Evolutionary conservation across 92 coral and sea anemone species (phyloP).

Genomic region (Bergia puertoricense): DNA sequence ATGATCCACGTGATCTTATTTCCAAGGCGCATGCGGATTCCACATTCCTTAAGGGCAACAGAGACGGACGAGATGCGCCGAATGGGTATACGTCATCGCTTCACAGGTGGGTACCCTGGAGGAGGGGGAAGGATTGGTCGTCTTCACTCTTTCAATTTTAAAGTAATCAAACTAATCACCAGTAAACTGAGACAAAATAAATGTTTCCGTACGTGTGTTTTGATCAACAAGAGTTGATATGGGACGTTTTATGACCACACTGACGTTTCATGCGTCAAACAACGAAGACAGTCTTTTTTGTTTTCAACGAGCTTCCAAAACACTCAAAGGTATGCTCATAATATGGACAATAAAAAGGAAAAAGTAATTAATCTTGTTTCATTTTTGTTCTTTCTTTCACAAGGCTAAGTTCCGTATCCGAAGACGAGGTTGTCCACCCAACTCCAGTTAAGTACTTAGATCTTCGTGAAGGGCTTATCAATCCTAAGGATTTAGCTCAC

Average conservation of each 20-base stretch:
- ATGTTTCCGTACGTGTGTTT: no score
- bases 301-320: no score
- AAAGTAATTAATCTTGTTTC: no score
- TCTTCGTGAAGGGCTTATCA: constrained; percentile 35
- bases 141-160: background rate
- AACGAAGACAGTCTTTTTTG: no score
- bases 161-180: background rate
- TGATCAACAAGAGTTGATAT: no score
- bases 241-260: no score
- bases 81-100: background rate
- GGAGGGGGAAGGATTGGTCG: background rate
- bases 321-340: no score
- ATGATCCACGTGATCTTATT: constrained; percentile 35
- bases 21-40: constrained; percentile 11
- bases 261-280: no score
- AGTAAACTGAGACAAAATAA: no score
- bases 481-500: constrained; percentile 5
- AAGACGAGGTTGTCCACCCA: background rate
- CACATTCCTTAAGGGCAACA: background rate
- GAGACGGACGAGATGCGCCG: constrained; percentile 18
- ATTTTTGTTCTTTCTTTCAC: background rate
- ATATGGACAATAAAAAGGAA: no score
- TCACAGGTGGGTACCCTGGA: constrained; percentile 11
- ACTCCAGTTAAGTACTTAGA: constrained; percentile 34
- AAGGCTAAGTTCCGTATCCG: background rate